Conservation (phyloP, 2,888 invertebrate species). For the Cerastoderma edule region DNA sequence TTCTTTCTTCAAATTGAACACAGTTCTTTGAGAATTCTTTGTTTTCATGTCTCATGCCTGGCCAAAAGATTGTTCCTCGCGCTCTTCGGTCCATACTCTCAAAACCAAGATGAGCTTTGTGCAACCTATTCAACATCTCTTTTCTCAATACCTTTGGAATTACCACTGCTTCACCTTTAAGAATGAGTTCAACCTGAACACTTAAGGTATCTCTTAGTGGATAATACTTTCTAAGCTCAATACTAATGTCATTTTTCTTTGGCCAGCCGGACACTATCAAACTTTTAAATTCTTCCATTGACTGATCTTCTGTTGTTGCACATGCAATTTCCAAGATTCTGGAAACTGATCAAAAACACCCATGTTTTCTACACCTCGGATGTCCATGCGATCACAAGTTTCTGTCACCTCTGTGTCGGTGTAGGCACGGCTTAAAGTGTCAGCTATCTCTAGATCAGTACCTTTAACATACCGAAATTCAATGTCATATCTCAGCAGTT, state of each 20-base stretch:
- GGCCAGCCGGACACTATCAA: constrained; percentile 13
- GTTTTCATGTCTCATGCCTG: constrained; percentile 34
- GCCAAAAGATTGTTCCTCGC: constrained; percentile 32
- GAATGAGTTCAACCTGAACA: constrained; percentile 22
- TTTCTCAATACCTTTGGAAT: constrained; percentile 31
- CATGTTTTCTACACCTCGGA: neutral
- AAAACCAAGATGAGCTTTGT: constrained; percentile 30
- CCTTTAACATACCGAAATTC: constrained; percentile 47
- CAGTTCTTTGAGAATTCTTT: constrained; percentile 27
- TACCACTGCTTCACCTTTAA: constrained; percentile 39
- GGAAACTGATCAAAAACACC: neutral
- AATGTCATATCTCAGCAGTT: constrained; percentile 45
- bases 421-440: constrained; percentile 39
- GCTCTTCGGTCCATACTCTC: constrained; percentile 33
- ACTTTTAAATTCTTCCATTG: constrained; percentile 4
- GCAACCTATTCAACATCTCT: constrained; percentile 26
- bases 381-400: neutral
- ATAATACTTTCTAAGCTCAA: constrained; percentile 16
- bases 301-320: neutral
- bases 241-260: neutral
- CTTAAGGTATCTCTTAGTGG: constrained; percentile 26
- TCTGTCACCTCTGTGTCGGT: neutral
- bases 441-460: constrained; percentile 36
- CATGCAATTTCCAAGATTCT: neutral
- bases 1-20: constrained; percentile 15